These are phyloP conservation scores for Crenuchus spilurus DNA, from an alignment of 2,797 vertebrate genomes.

Conservation along the genomic window DNA sequence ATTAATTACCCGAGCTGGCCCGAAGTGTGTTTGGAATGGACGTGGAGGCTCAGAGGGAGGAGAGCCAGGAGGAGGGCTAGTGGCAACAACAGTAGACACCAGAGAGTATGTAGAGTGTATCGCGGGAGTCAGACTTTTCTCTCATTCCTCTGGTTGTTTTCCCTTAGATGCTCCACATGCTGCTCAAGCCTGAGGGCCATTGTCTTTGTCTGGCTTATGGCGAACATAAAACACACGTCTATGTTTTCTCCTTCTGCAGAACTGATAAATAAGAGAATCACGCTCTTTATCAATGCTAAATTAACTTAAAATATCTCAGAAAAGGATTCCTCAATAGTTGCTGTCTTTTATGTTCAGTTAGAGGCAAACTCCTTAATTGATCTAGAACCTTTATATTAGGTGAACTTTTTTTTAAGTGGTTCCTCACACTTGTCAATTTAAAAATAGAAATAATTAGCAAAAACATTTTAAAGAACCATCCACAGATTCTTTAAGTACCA, in stretches of 20 bases:
- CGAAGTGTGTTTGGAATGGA: conserved; percentile 70
- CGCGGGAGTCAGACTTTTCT: conserved; percentile 69
- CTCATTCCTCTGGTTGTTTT: conserved; percentile 69
- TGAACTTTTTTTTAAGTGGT: neutral
- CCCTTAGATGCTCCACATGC: conserved; percentile 66
- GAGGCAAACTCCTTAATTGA: neutral
- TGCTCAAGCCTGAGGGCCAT: conserved; percentile 67
- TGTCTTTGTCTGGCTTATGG: conserved; percentile 61
- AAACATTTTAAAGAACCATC: too few species aligned
- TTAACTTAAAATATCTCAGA: too few species aligned
- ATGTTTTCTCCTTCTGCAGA: conserved; percentile 8
- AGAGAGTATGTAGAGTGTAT: conserved; percentile 51
- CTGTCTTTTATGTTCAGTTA: neutral
- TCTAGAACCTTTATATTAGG: neutral
- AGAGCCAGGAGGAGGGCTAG: conserved; percentile 70
- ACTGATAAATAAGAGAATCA: too few species aligned
- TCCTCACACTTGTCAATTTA: too few species aligned
- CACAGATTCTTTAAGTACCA: too few species aligned
- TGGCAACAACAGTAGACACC: conserved; percentile 72
- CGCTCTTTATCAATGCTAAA: too few species aligned
- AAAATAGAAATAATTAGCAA: too few species aligned
- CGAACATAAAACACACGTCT: conserved; percentile 60
- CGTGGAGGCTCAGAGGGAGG: conserved; percentile 64
- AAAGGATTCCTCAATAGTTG: neutral
- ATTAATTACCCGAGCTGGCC: conserved; percentile 84